Evolutionary conservation across 1,140 invertebrate species (phyloP), one percentile per base, ranked within the genome.

Genomic region (Drosophila grimshawi): DNA sequence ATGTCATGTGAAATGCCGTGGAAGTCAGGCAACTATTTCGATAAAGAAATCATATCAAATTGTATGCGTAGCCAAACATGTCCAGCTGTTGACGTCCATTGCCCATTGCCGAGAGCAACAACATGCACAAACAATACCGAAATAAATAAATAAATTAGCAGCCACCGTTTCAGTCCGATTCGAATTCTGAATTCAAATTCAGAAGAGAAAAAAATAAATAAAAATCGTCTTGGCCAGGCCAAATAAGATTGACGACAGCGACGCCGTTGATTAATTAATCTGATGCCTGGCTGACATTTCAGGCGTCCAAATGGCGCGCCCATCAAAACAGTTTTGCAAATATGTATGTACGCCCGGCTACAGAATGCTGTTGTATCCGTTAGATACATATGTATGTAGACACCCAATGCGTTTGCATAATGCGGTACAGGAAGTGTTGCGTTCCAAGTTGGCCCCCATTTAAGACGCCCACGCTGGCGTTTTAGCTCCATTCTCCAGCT

Each of bases 71-170:
- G 27, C 48, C 37, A 49, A 71, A 75, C 81, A 86, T 72, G 63
- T 86, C 82, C 83, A 86, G 83, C 83, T 86, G 83, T 86, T 82
- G 76, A 76, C 73, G 83, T 86, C 83, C 80, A 51, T 86, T 86
- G 63, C 62, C 63, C n/a, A n/a, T n/a, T n/a, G n/a, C n/a, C 35
- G 46, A 68, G 39, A 61, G 19, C 53, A 71, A 72, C 51, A 74
- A 77, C 48, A 49, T 55, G 33, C 35, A 46, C 11, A 32, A 65
- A 57, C 30, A 66, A 68, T 64, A 71, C 46, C 53, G 64, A 79
- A 86, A 81, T 76, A 89, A 88, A 89, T 89, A 88, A 88, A 88
- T 89, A 88, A 88, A 88, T 88, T 83, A 86, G 72, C 65, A 45
- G 68, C 11, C 51, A 19, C 43, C 33, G 65, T 3, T 46, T 49